Percentiles rank a stretch among this genome's conserved stretches.
Evolutionary conservation across 2,888 invertebrate genomes (phyloP).

Genomic region (Reticulitermes lucifugus): DNA sequence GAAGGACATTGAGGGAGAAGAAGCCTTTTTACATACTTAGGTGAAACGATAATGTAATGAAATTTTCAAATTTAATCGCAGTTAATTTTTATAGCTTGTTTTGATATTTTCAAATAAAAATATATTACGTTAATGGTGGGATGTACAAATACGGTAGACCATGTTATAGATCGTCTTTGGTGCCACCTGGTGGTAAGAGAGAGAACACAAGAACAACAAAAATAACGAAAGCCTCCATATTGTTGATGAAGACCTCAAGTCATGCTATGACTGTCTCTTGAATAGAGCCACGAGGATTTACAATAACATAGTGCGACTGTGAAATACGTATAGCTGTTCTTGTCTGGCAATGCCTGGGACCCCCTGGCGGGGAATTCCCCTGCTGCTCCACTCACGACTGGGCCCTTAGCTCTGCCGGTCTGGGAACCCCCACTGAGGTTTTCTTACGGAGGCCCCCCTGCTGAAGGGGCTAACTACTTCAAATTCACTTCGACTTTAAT

Average conservation of each 20-base stretch:
- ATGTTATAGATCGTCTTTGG: constrained; percentile 24
- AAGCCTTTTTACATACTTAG: background rate
- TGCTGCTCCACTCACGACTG: constrained; percentile 20
- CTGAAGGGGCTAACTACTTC: constrained; percentile 41
- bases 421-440: constrained; percentile 44
- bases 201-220: constrained; percentile 3
- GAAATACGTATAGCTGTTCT: constrained; percentile 39
- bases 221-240: constrained; percentile 24
- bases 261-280: constrained; percentile 39
- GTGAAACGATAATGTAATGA: background rate
- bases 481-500: constrained; percentile 40
- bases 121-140: constrained; percentile 5
- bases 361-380: constrained; percentile 41
- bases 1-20: background rate
- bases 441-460: constrained; percentile 40
- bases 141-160: constrained; percentile 24
- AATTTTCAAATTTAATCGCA: constrained; percentile 17
- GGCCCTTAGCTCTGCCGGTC: constrained; percentile 29
- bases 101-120: constrained; percentile 29
- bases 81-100: constrained; percentile 38
- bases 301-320: constrained; percentile 45
- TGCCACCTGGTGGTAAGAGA: constrained; percentile 24
- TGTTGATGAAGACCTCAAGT: constrained; percentile 46
- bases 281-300: constrained; percentile 39
- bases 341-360: constrained; percentile 37